Evolutionary conservation across 2,797 vertebrate genomes (phyloP).

Genomic region (Ceyx erithaca): DNA sequence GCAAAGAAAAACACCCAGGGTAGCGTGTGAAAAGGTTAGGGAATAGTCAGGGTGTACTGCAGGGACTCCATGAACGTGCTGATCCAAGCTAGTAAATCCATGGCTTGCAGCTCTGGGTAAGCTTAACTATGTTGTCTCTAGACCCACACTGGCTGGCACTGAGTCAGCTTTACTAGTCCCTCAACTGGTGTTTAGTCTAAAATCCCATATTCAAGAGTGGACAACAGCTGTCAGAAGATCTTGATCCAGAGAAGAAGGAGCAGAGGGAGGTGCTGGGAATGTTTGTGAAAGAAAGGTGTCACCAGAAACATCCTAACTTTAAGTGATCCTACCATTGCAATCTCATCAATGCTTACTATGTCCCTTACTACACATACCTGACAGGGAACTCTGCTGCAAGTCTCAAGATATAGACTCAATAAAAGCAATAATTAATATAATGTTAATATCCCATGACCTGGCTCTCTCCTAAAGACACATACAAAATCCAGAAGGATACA

Average conservation of each 20-base stretch:
- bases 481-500: not conserved
- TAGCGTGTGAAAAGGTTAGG: not conserved
- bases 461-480: not conserved
- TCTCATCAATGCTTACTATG: not conserved
- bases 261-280: not conserved
- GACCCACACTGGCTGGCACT: not conserved
- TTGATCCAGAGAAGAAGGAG: not conserved
- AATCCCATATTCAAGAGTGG: not conserved
- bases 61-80: not conserved
- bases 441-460: not conserved
- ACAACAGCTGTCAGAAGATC: not conserved
- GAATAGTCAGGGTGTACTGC: not conserved
- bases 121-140: not conserved
- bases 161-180: not conserved
- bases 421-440: not conserved
- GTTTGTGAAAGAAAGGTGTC: not conserved
- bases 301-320: not conserved
- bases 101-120: not conserved
- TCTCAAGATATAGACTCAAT: not conserved
- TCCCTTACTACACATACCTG: not conserved
- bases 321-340: not conserved
- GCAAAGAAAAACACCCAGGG: not conserved
- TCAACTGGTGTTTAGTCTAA: not conserved
- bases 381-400: not conserved
- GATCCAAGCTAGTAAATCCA: constrained; percentile 3